Conservation (phyloP, 2,113 vertebrate genomes). For the Rallus limicola region DNA sequence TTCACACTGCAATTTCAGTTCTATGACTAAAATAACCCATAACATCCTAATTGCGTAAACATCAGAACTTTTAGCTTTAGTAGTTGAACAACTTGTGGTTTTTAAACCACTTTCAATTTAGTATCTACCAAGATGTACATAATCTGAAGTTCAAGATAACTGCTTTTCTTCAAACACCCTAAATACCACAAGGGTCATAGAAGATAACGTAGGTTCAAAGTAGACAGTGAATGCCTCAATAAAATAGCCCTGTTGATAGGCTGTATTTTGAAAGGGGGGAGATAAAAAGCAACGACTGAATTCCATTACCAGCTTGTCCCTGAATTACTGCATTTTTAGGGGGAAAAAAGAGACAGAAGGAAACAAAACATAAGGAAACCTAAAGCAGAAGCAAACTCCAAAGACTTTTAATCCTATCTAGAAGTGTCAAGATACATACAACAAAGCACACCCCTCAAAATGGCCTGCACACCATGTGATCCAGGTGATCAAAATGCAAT, state of each 20-base stretch:
- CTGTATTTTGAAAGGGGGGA: neutral
- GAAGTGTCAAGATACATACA: neutral
- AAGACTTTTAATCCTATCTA: neutral
- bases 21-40: neutral
- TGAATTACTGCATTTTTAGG: neutral
- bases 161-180: neutral
- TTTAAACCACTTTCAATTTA: neutral
- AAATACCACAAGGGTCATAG: neutral
- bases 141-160: neutral
- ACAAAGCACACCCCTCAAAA: neutral
- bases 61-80: neutral
- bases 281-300: neutral
- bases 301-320: neutral
- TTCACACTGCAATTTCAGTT: neutral
- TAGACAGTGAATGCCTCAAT: neutral
- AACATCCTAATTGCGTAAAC: neutral
- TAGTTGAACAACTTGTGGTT: neutral
- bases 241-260: neutral
- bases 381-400: neutral
- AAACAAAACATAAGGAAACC: neutral
- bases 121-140: neutral
- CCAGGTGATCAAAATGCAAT: neutral
- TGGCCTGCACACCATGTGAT: neutral
- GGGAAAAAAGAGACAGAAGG: neutral
- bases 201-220: neutral